phyloP scores from a whole-genome alignment of 30 jellyfish, hydroid and myxozoan genomes.

The Nemopilema nomurai region DNA sequence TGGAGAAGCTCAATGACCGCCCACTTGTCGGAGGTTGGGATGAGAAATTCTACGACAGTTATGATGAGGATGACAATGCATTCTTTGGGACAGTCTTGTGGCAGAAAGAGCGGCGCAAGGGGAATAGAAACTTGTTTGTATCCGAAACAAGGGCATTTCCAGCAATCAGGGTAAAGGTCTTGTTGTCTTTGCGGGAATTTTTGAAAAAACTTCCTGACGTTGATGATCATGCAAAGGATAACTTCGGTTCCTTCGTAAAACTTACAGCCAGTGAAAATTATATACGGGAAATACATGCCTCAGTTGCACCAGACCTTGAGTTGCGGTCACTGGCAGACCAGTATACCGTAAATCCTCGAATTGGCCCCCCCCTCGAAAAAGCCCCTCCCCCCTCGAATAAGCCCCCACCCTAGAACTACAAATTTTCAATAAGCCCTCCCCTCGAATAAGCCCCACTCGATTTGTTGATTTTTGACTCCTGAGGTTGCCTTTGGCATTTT shows the following conservation, averaged over 20 bases:
- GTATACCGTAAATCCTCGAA: no score
- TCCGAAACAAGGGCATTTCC: constrained; percentile 30
- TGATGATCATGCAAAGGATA: constrained; percentile 13
- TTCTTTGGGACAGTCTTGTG: constrained; percentile 15
- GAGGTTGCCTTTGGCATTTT: no score
- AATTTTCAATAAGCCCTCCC: no score
- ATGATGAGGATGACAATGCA: neutral
- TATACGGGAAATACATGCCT: constrained; percentile 18
- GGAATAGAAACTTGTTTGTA: neutral
- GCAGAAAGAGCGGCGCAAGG: constrained; percentile 21
- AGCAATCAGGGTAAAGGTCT: constrained; percentile 29
- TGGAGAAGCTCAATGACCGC: constrained; percentile 11
- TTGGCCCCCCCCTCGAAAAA: no score
- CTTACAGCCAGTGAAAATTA: constrained; percentile 44
- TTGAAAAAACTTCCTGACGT: constrained; percentile 2
- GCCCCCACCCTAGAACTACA: no score
- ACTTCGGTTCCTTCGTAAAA: constrained; percentile 1
- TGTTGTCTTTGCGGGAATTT: constrained; percentile 7
- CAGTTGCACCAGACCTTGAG: constrained; percentile 40
- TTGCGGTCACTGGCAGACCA: neutral
- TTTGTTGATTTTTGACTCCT: no score
- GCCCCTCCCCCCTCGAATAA: no score
- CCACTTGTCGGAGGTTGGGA: constrained; percentile 38
- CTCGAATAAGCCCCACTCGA: no score
- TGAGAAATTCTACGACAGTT: neutral